Evolutionary conservation across 1,140 invertebrate species (phyloP).

Genomic region (Drosophila azteca): DNA sequence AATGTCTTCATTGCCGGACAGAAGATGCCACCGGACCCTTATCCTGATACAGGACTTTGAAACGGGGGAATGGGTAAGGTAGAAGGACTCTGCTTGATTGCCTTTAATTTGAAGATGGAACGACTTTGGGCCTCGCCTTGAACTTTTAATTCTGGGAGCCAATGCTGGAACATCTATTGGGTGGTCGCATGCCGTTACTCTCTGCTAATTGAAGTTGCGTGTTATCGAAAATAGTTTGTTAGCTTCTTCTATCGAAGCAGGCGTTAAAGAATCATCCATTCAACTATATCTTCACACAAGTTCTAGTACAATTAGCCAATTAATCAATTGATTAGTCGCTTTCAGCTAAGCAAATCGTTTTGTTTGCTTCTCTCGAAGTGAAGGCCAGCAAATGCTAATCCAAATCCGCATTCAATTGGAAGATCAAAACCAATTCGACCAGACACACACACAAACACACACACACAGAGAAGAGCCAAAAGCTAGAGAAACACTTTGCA

Average conservation of each 20-base stretch:
- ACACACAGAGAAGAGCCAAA: conserved; percentile 1
- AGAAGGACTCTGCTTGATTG: conserved; percentile 48
- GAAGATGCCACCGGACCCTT: conserved; percentile 39
- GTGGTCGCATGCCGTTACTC: not conserved
- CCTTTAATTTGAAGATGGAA: conserved; percentile 60
- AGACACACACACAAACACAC: conserved; percentile 5
- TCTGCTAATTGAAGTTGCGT: too few relatives aligned
- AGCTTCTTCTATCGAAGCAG: too few relatives aligned
- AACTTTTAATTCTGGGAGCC: conserved; percentile 43
- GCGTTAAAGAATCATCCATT: too few relatives aligned
- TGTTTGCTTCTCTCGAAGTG: conserved; percentile 20
- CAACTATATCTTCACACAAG: too few relatives aligned
- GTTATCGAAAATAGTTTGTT: too few relatives aligned
- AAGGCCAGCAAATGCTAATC: conserved; percentile 42
- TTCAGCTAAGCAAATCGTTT: not conserved
- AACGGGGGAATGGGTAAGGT: not conserved
- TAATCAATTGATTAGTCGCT: not conserved
- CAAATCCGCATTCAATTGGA: conserved; percentile 22
- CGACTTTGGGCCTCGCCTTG: conserved; percentile 1
- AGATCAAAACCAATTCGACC: not conserved
- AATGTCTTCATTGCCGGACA: conserved; percentile 75
- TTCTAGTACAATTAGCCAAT: not conserved
- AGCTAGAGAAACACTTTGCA: conserved; percentile 45
- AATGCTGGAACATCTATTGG: not conserved
- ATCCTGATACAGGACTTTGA: conserved; percentile 8